Conservation (phyloP, 92 coral and sea anemone genomes). For the Isaurus tuberculatus region DNA sequence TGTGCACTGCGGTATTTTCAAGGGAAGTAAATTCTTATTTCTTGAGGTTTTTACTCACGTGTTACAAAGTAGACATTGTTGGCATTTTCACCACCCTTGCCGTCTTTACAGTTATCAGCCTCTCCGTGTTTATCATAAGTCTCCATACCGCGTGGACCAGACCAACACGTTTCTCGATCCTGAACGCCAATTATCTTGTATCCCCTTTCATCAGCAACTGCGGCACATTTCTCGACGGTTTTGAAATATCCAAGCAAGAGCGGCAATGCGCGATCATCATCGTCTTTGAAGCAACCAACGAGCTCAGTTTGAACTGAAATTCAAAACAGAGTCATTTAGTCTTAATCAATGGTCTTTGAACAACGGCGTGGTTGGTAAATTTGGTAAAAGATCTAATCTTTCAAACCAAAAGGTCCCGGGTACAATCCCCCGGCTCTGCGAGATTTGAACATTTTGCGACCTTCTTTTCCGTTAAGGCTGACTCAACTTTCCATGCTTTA, state of each 20-base stretch:
- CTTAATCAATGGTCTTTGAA: no score
- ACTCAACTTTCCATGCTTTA: no score
- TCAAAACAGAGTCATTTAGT: background rate
- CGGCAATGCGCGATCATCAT: conserved; percentile 17
- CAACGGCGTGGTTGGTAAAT: no score
- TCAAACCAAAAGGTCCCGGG: no score
- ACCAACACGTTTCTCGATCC: conserved; percentile 16
- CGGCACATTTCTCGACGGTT: conserved; percentile 6
- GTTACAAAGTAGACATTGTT: conserved; percentile 13
- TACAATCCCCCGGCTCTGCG: no score
- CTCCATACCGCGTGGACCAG: conserved; percentile 31
- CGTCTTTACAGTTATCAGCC: background rate
- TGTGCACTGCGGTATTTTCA: background rate
- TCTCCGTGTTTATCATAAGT: conserved; percentile 30
- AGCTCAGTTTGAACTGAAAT: conserved; percentile 5
- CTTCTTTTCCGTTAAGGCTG: no score
- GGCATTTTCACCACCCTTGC: background rate
- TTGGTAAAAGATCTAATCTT: no score
- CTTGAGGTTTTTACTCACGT: background rate
- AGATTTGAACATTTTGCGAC: no score
- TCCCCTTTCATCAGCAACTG: conserved; percentile 12
- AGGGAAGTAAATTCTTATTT: background rate
- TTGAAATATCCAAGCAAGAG: conserved; percentile 22
- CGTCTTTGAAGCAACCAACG: conserved; percentile 35
- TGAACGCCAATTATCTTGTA: conserved; percentile 13